phyloP scores from a whole-genome alignment of 2,888 invertebrate genomes.

The Trachelus iudaicus region DNA sequence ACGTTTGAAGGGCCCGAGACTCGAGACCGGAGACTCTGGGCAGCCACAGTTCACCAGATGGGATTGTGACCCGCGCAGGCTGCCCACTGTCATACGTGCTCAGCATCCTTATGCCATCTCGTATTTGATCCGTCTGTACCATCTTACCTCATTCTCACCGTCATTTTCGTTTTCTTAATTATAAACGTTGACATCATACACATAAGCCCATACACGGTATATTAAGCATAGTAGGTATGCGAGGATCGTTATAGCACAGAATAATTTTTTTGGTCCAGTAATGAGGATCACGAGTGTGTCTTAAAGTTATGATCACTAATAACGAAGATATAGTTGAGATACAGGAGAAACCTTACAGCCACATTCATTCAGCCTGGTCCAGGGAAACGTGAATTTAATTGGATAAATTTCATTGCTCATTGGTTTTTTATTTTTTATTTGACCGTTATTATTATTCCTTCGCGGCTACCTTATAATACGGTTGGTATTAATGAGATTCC shows the following conservation, averaged over 20 bases:
- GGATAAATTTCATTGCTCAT: background rate
- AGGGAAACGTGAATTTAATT: background rate
- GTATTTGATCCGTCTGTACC: background rate
- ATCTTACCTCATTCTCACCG: background rate
- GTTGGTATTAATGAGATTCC: background rate
- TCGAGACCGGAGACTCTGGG: constrained; percentile 26
- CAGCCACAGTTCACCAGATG: constrained; percentile 54
- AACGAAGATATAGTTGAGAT: background rate
- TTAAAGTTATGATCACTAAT: background rate
- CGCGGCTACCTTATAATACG: background rate
- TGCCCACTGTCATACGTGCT: constrained; percentile 54
- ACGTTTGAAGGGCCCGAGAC: constrained; percentile 46
- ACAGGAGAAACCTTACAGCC: background rate
- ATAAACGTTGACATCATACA: constrained; percentile 6
- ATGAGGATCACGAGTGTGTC: background rate
- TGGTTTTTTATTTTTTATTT: background rate
- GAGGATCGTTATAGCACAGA: background rate
- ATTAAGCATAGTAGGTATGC: background rate
- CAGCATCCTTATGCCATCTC: constrained; percentile 42
- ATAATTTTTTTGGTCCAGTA: background rate
- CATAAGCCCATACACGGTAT: background rate
- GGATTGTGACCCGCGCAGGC: constrained; percentile 60
- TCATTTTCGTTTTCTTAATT: background rate
- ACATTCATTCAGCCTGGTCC: background rate
- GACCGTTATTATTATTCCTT: background rate